These are phyloP conservation scores for Horisme vitalbata DNA, from an alignment of 2,888 invertebrate genomes.

Conservation along the genomic window DNA sequence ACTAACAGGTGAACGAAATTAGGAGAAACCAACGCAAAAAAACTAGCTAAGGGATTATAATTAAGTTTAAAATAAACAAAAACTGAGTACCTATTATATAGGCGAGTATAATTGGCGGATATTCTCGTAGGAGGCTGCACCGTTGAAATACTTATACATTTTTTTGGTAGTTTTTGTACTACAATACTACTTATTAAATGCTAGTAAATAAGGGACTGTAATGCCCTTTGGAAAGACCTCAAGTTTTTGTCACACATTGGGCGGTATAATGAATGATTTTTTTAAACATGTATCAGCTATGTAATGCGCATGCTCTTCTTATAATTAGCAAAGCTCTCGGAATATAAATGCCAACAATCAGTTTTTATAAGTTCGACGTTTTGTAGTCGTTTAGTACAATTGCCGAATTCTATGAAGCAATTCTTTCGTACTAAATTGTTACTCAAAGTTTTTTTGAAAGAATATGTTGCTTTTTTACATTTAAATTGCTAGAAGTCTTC, in stretches of 20 bases:
- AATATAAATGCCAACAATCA: slow-evolving; percentile 20
- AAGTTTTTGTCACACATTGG: slow-evolving; percentile 20
- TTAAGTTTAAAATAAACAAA: slow-evolving; percentile 20
- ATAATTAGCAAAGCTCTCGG: slow-evolving; percentile 12
- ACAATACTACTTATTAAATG: neutral
- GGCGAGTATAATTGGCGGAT: slow-evolving; percentile 21
- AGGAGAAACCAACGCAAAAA: slow-evolving; percentile 23
- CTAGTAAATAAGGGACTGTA: slow-evolving; percentile 8
- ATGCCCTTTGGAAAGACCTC: slow-evolving; percentile 12
- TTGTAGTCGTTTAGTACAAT: slow-evolving; percentile 6
- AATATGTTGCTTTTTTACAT: no score
- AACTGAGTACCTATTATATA: slow-evolving; percentile 6
- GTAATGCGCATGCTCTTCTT: slow-evolving; percentile 10
- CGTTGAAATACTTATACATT: slow-evolving; percentile 5
- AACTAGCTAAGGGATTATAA: slow-evolving; percentile 6
- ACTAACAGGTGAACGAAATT: slow-evolving; percentile 23
- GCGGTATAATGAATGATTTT: slow-evolving; percentile 7
- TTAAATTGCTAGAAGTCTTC: no score
- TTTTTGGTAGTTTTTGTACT: slow-evolving; percentile 9
- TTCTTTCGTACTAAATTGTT: neutral
- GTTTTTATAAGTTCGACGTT: slow-evolving; percentile 10
- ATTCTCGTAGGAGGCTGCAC: slow-evolving; percentile 19
- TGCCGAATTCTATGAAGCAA: slow-evolving; percentile 13
- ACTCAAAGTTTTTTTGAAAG: neutral
- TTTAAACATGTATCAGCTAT: neutral